phyloP scores from a whole-genome alignment of 2,888 invertebrate genomes.

The Noctua comes region DNA sequence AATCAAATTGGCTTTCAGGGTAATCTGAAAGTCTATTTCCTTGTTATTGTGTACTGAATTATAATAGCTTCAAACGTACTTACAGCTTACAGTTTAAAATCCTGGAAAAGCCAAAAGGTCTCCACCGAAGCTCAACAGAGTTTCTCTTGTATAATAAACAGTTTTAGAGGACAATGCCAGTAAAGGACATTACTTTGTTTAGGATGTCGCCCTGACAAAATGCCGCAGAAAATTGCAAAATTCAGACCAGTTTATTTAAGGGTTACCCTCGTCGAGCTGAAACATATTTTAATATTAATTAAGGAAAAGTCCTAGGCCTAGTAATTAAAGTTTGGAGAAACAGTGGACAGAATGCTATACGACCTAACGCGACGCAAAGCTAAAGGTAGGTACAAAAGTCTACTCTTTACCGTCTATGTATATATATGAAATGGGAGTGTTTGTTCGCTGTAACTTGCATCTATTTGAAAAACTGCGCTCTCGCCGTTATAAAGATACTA shows the following conservation, averaged over 20 bases:
- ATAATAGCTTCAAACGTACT: background rate
- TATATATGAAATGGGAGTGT: too few species aligned
- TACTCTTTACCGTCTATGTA: too few species aligned
- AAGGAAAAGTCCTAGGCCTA: conserved; percentile 11
- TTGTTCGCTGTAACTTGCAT: too few species aligned
- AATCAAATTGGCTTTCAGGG: background rate
- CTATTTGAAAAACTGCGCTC: too few species aligned
- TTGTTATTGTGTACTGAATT: background rate
- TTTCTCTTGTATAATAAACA: conserved; percentile 27
- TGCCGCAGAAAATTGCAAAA: conserved; percentile 12
- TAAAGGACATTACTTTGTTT: conserved; percentile 17
- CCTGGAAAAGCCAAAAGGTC: background rate
- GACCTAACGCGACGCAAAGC: background rate
- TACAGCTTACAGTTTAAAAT: conserved; percentile 6
- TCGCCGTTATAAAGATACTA: too few species aligned
- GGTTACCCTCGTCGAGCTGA: conserved; percentile 37
- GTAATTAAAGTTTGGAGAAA: background rate
- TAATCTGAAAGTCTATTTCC: background rate
- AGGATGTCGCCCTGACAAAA: conserved; percentile 8
- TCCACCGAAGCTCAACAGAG: background rate
- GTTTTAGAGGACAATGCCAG: conserved; percentile 18
- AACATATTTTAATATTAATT: conserved; percentile 44
- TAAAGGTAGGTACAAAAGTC: background rate
- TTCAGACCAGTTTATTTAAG: conserved; percentile 13
- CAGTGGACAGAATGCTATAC: background rate